Percentiles rank a stretch among this genome's conserved stretches.
Conservation (phyloP, 2,888 invertebrate genomes). For the Hartigia nigra region DNA sequence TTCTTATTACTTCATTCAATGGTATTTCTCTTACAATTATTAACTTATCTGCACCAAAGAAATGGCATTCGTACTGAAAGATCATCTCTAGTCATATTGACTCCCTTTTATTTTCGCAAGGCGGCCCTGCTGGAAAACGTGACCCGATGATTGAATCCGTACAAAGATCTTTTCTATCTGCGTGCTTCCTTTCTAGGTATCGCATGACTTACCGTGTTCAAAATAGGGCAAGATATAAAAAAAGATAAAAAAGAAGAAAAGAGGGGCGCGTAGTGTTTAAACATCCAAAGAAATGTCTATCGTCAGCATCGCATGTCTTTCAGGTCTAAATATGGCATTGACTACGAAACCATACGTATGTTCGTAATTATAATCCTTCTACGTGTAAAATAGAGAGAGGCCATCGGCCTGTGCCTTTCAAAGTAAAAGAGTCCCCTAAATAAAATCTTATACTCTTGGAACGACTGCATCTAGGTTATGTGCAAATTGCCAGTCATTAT, state of each 20-base stretch:
- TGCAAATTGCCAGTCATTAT: background rate
- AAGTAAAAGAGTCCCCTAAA: background rate
- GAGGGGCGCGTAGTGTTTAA: background rate
- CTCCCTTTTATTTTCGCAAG: background rate
- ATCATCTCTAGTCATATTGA: background rate
- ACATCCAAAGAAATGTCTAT: background rate
- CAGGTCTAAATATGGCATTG: background rate
- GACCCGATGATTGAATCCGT: background rate
- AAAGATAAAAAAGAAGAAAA: background rate
- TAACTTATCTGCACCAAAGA: background rate
- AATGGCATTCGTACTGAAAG: background rate
- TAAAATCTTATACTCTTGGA: background rate
- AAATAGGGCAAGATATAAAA: background rate
- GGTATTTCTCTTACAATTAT: background rate
- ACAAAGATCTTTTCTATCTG: background rate
- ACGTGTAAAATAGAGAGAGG: background rate
- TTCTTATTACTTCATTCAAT: background rate
- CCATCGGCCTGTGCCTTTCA: background rate
- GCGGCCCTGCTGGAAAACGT: background rate
- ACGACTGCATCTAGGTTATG: background rate
- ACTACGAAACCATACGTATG: background rate
- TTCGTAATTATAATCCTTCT: background rate
- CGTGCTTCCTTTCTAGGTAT: background rate
- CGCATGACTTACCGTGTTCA: background rate
- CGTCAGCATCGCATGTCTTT: background rate